phyloP scores from a whole-genome alignment of 1,140 invertebrate species.

The Trichonephila clavipes region DNA sequence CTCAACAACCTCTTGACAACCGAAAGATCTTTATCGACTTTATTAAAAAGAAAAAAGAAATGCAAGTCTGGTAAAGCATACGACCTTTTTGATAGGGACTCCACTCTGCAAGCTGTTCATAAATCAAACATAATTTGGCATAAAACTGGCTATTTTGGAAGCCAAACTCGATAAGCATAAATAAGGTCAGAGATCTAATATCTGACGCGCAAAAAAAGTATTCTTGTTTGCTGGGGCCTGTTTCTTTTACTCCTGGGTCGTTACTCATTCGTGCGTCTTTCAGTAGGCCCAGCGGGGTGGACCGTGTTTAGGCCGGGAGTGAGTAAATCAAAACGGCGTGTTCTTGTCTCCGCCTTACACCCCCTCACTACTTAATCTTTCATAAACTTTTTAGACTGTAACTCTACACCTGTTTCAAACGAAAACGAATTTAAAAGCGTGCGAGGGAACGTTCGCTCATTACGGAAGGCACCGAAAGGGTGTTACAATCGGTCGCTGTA shows the following conservation, averaged over 20 bases:
- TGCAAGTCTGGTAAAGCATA: not conserved
- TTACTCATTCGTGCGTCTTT: constrained; percentile 38
- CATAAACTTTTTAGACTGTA: constrained; percentile 39
- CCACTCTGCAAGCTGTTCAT: not conserved
- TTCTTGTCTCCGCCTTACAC: no score
- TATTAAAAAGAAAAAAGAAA: not conserved
- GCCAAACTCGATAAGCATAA: not conserved
- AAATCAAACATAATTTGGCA: constrained; percentile 5
- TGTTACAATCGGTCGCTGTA: no score
- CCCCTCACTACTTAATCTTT: not conserved
- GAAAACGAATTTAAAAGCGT: not conserved
- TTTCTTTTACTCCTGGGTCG: not conserved
- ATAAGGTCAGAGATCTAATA: not conserved
- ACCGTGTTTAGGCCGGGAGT: not conserved
- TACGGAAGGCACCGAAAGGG: not conserved
- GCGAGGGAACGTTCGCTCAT: not conserved
- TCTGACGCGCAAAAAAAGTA: not conserved
- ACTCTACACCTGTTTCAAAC: constrained; percentile 35
- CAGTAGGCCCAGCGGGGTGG: constrained; percentile 38
- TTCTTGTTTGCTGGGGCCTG: not conserved
- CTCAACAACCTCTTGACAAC: not conserved
- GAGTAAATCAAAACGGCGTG: constrained; percentile 55
- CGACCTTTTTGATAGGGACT: not conserved
- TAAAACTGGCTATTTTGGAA: not conserved
- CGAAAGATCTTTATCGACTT: not conserved